Base-by-base conservation (phyloP, 2,113 vertebrate genomes). In the Xenopus laevis region DNA sequence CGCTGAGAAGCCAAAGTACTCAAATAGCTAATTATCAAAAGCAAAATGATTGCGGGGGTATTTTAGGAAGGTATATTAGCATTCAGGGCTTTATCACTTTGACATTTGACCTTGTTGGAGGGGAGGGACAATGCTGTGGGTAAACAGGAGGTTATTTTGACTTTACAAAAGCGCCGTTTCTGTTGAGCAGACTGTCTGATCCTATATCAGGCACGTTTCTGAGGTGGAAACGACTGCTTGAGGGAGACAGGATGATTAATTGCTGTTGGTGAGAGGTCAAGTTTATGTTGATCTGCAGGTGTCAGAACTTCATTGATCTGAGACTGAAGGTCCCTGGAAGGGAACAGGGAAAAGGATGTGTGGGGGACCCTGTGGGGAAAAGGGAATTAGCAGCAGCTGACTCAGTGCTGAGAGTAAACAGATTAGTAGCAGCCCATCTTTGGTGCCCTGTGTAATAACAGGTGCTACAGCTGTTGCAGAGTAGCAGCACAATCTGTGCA, bases 211-310 rank as follows among this genome's bases (percentile, higher is more conserved):
- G 47, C 15, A 13, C 15, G 11, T 16, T 71, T 67, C 15, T 47
- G 0, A 0, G 0, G 0, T 15, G 0, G 0, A 53, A 68, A 47
- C 4, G 46, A 45, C 57, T 12, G 1, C 27, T 4, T 55, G 62
- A 58, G 65, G 58, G 47, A 40, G 71, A 45, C 40, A 12, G 57
- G 55, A 21, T 85, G 84, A 87, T 79, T 75, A 80, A 87, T 82
- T 50, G 67, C 70, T 23, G 82, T 69, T 59, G 82, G 82, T 65
- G 78, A 80, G 74, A 79, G 86, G 86, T 87, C 87, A 87, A 85
- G 86, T 86, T 87, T 85, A 82, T 84, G 82, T 84, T 84, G 78
- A 78, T 83, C 78, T 85, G 81, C 81, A 87, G 81, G 83, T 85
- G 82, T 79, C 66, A 83, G 81, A 68, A 76, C 55, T 0, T 0